Conservation (phyloP, 2,888 invertebrate genomes). For the Rhagophthalmus giganteus region DNA sequence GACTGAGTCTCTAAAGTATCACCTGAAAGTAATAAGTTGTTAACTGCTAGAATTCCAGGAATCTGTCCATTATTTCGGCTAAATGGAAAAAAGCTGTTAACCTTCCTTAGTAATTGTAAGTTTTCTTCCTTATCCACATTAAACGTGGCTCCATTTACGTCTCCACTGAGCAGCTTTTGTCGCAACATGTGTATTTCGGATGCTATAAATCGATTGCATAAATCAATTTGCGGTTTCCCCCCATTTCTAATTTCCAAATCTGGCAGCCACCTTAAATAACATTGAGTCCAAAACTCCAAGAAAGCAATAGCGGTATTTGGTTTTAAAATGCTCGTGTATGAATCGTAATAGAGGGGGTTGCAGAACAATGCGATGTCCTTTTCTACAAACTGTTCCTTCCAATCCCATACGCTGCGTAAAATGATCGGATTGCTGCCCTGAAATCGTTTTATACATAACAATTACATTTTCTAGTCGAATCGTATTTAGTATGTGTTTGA, state of each 20-base stretch:
- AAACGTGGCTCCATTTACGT: slow-evolving; percentile 22
- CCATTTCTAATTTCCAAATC: slow-evolving; percentile 77
- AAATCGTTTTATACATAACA: slow-evolving; percentile 7
- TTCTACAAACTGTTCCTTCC: slow-evolving; percentile 84
- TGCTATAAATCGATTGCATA: slow-evolving; percentile 57
- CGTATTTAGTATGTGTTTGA: no score
- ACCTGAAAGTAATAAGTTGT: slow-evolving; percentile 64
- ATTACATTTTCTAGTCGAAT: no score
- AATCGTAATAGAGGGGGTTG: slow-evolving; percentile 74
- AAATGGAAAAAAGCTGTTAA: slow-evolving; percentile 59
- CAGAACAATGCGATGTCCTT: slow-evolving; percentile 80
- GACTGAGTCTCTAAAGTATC: slow-evolving; percentile 71
- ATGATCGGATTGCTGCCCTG: slow-evolving; percentile 56
- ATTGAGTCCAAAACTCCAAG: slow-evolving; percentile 81
- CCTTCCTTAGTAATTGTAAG: slow-evolving; percentile 48
- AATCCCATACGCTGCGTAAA: slow-evolving; percentile 84
- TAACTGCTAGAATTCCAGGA: slow-evolving; percentile 56
- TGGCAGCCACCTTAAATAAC: slow-evolving; percentile 88
- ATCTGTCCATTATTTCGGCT: slow-evolving; percentile 51
- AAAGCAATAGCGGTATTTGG: slow-evolving; percentile 61
- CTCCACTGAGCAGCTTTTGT: slow-evolving; percentile 42
- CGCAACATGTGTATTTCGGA: slow-evolving; percentile 57
- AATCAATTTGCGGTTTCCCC: slow-evolving; percentile 64
- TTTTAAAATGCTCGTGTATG: slow-evolving; percentile 50
- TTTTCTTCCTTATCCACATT: slow-evolving; percentile 48